A percentile compares a stretch with the other conserved stretches of the same genome.
Conservation (phyloP, 2,113 vertebrate genomes). For the Balaenoptera acutorostrata region DNA sequence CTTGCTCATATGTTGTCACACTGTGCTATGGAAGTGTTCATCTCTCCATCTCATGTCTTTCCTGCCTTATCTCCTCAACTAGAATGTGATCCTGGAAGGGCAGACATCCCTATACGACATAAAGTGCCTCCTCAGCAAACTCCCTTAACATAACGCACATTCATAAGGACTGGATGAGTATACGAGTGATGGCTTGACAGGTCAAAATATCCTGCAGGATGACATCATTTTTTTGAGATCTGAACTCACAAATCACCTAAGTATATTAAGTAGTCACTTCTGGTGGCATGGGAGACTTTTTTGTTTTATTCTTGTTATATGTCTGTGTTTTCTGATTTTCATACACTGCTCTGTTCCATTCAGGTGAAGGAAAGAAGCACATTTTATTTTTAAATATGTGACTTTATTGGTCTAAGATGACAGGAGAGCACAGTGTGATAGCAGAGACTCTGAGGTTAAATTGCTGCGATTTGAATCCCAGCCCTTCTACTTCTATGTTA, state of each 20-base stretch:
- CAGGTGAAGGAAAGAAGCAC: background rate
- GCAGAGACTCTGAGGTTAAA: background rate
- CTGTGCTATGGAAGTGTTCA: background rate
- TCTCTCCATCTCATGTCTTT: background rate
- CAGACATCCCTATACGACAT: background rate
- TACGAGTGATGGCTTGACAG: background rate
- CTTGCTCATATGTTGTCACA: background rate
- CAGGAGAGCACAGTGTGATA: background rate
- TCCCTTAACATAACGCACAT: background rate
- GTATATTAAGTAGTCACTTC: background rate
- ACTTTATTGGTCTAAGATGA: background rate
- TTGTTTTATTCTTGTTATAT: background rate
- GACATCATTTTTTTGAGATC: background rate
- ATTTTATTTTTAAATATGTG: background rate
- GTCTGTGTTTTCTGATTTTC: background rate
- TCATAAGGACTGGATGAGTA: background rate
- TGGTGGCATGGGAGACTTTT: background rate
- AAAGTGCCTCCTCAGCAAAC: background rate
- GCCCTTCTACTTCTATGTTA: background rate
- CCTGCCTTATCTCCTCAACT: background rate
- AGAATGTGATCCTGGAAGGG: background rate
- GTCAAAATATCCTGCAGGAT: background rate
- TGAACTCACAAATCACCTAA: background rate
- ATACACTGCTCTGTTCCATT: background rate
- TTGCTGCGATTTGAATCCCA: background rate